Evolutionary conservation across 30 jellyfish, hydroid and myxozoan species (phyloP).

Genomic region (Morbakka virulenta): DNA sequence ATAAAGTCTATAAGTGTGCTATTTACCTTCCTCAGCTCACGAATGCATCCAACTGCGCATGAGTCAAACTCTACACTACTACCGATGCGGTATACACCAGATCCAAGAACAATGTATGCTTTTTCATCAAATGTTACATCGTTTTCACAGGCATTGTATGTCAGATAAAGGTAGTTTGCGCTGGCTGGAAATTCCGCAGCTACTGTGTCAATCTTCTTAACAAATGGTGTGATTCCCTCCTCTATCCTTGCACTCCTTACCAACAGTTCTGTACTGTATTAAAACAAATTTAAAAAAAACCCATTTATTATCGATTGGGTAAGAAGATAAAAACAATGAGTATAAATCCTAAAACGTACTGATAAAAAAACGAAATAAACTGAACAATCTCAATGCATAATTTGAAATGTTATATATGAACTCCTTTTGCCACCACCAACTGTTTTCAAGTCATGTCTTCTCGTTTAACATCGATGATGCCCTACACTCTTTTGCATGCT

Average conservation of each 20-base stretch:
- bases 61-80: slow-evolving; percentile 99
- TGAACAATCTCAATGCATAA: too few species aligned
- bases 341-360: too few species aligned
- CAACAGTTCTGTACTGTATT: slow-evolving; percentile 78
- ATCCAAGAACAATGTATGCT: slow-evolving; percentile 93
- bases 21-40: slow-evolving; percentile 84
- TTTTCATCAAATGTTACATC: slow-evolving; percentile 73
- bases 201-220: slow-evolving; percentile 97
- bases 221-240: slow-evolving; percentile 66
- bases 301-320: too few species aligned
- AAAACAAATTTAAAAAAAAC: neutral
- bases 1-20: too few species aligned
- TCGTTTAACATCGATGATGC: too few species aligned
- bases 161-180: slow-evolving; percentile 89
- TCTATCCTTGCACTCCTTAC: slow-evolving; percentile 71
- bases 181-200: slow-evolving; percentile 99
- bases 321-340: too few species aligned
- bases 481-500: too few species aligned
- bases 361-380: too few species aligned
- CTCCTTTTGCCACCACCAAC: too few species aligned
- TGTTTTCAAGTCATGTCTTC: too few species aligned
- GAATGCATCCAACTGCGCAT: slow-evolving; percentile 98
- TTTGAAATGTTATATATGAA: too few species aligned
- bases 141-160: slow-evolving; percentile 77
- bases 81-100: slow-evolving; percentile 98